These are phyloP conservation scores for Heterodera carotae DNA, from an alignment of 1,140 invertebrate genomes.

Conservation along the genomic window DNA sequence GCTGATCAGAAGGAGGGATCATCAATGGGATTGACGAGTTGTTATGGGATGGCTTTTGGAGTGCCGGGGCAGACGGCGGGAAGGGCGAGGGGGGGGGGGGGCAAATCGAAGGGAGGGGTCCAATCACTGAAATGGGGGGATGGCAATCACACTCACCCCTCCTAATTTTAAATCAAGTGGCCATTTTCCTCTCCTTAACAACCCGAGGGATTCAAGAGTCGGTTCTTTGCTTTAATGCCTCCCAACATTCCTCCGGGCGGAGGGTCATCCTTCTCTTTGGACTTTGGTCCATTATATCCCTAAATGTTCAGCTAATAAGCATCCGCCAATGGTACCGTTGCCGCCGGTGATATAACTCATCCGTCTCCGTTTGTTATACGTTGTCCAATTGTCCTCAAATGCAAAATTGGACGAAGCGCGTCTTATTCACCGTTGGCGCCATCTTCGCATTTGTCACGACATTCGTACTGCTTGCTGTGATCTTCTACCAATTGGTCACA, in stretches of 20 bases:
- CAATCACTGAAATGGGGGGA: background rate
- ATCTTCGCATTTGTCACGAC: constrained; percentile 21
- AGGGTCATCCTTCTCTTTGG: no score
- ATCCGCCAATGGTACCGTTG: background rate
- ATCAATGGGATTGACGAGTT: background rate
- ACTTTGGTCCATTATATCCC: no score
- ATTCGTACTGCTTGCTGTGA: constrained; percentile 27
- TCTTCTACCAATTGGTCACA: constrained; percentile 34
- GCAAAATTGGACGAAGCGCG: constrained; percentile 16
- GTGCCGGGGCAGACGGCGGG: no score
- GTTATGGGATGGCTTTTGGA: background rate
- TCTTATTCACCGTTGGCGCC: constrained; percentile 24
- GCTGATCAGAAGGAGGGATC: background rate
- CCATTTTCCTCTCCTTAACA: no score
- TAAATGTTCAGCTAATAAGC: background rate
- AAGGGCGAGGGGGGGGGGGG: background rate
- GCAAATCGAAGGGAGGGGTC: background rate
- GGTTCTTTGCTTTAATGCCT: no score
- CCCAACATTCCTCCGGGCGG: no score
- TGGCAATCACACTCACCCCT: no score
- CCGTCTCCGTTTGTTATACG: background rate
- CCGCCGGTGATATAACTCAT: background rate
- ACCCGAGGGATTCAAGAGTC: no score
- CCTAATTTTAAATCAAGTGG: no score
- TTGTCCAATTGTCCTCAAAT: background rate